phyloP scores from a whole-genome alignment of 2,797 vertebrate species.

The Typhlichthys subterraneus region DNA sequence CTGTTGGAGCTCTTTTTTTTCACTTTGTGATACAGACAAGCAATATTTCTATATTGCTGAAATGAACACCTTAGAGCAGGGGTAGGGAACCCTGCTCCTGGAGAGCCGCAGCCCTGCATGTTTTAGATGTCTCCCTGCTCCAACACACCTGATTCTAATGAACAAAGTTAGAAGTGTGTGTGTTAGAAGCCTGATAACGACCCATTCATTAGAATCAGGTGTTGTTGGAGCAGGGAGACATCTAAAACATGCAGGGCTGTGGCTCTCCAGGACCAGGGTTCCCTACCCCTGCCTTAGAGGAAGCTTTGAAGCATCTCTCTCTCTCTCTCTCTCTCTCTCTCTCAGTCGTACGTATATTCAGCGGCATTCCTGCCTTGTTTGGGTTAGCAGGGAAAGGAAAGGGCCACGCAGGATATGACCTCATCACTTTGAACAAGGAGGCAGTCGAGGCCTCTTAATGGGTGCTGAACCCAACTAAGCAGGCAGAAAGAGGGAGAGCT shows the following conservation, averaged over 20 bases:
- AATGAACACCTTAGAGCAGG: conserved; percentile 21
- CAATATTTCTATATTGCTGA: neutral
- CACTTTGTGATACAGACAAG: too few relatives aligned
- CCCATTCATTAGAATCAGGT: too few relatives aligned
- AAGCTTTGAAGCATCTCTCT: conserved; percentile 31
- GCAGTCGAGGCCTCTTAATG: conserved; percentile 67
- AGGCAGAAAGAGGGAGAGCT: conserved; percentile 19
- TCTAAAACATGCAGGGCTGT: too few relatives aligned
- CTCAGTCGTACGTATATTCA: neutral
- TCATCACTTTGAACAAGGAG: conserved; percentile 79
- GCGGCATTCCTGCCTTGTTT: conserved; percentile 76
- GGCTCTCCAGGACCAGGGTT: too few relatives aligned
- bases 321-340: conserved; percentile 13
- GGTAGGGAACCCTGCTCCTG: neutral
- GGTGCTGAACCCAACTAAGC: conserved; percentile 66
- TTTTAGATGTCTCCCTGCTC: too few relatives aligned
- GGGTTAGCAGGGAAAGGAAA: conserved; percentile 80
- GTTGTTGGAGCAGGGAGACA: conserved; percentile 21
- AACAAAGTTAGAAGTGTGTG: too few relatives aligned
- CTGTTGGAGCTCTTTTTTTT: too few relatives aligned
- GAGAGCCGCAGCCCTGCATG: too few relatives aligned
- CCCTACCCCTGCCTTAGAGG: conserved; percentile 15
- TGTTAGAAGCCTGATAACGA: too few relatives aligned
- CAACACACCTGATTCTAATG: too few relatives aligned
- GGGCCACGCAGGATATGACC: conserved; percentile 82